Conservation (phyloP, 2,888 invertebrate genomes). For the Nebria salina region DNA sequence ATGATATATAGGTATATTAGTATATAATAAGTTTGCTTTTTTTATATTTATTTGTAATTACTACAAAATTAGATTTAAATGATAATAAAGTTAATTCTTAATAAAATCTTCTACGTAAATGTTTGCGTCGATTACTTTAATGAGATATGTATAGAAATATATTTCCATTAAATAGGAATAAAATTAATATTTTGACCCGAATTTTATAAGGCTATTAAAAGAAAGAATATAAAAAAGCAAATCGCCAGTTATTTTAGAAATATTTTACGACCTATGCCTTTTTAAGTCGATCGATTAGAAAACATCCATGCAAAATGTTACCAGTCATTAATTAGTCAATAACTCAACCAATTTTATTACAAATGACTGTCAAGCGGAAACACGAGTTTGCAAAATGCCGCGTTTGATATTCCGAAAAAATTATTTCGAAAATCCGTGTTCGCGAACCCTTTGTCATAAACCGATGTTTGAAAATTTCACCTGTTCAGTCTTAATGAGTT, state of each 20-base stretch:
- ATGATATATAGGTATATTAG: no score
- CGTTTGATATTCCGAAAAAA: constrained; percentile 34
- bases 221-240: neutral
- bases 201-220: constrained; percentile 3
- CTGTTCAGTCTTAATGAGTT: constrained; percentile 23
- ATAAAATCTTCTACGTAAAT: neutral
- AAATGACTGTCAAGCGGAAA: constrained; percentile 17
- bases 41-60: neutral
- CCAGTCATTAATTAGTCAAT: constrained; percentile 31
- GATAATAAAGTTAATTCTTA: neutral
- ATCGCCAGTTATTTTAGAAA: constrained; percentile 4
- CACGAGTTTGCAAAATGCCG: constrained; percentile 31
- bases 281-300: constrained; percentile 36
- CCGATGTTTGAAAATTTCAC: constrained; percentile 25
- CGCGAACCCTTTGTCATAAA: constrained; percentile 18
- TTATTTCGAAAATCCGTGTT: neutral
- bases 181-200: constrained; percentile 17
- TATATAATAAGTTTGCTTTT: no score
- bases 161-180: constrained; percentile 14
- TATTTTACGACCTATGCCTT: constrained; percentile 29
- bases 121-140: constrained; percentile 3
- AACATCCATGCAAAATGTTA: constrained; percentile 27
- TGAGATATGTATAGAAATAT: constrained; percentile 3
- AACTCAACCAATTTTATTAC: constrained; percentile 37
- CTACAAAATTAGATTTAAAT: neutral